Base-by-base conservation (phyloP, 2,888 invertebrate genomes). In the Leucozona laternaria region DNA sequence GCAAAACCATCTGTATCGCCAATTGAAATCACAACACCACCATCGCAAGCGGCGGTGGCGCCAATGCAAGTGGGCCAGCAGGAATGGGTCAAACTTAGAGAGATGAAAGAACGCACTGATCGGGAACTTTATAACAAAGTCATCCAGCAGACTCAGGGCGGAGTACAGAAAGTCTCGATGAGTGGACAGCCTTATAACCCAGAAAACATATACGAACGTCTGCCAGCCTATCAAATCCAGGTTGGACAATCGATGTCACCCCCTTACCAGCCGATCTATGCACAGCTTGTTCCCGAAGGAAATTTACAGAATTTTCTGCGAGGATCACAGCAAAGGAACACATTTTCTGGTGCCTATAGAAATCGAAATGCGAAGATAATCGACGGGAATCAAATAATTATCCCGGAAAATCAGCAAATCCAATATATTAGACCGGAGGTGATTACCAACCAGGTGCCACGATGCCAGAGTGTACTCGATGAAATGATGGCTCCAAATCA, bases 401-500 rank as follows among this genome's bases (percentile, higher is more conserved):
- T 88, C n/a, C 48, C 88, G 2, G 89, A 88, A 15, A 37, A 76
- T 17, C 57, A 81, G 50, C 40, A 50, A 25, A n/a, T 68, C n/a
- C 68, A 68, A n/a, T 37, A 6, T n/a, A 79, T n/a, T 77, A 55
- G 22, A 5, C 13, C 37, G 8, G 48, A 71, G 20, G 5, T 64
- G 55, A 25, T 76, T 37, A 10, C 58, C 1, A 45, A 64, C 10
- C 88, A 88, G 48, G 91, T 91, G 0, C 86, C 89, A 5, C 90
- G 92, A n/a, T 90, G 91, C 45, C 93, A 92, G 79, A 92, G 93
- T 88, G 92, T 91, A 1, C 82, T 92, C 31, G 92, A 91, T 64
- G 90, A 91, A 48, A 89, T 91, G 88, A 89, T 89, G 17, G 62
- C 83, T 10, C 40, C 71, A 1, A 75, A 22, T 45, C 79, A 81